A percentile compares a stretch with the other conserved stretches of the same genome.
These are phyloP conservation scores for Coelinius sp. DNA, from an alignment of 2,888 invertebrate species.

Conservation along the genomic window DNA sequence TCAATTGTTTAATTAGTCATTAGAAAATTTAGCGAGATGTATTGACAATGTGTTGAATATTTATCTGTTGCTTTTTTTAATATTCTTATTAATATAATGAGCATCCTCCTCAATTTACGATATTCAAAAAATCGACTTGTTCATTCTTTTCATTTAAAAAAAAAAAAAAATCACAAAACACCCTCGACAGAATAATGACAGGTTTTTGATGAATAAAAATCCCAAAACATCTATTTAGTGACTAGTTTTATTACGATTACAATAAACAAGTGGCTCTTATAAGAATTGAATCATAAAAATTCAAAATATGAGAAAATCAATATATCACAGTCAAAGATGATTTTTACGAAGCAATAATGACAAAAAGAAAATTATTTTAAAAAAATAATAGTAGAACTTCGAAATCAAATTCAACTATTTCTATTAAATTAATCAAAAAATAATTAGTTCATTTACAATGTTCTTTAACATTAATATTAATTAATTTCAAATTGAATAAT, in stretches of 20 bases:
- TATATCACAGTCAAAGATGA: conserved; percentile 30
- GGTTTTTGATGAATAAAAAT: neutral
- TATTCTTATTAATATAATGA: no score
- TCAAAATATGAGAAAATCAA: conserved; percentile 2
- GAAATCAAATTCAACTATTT: neutral
- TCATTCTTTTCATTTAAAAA: no score
- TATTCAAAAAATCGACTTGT: no score
- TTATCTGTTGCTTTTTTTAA: neutral
- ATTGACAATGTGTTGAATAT: neutral
- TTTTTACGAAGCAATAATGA: conserved; percentile 10
- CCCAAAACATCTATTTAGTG: conserved; percentile 4
- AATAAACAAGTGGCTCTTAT: conserved; percentile 8
- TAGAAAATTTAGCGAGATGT: neutral
- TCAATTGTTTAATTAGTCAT: neutral
- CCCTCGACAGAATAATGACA: no score
- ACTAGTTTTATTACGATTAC: conserved; percentile 25
- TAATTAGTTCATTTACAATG: neutral
- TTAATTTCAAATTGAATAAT: neutral
- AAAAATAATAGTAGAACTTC: neutral
- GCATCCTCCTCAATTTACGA: no score
- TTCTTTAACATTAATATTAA: neutral
- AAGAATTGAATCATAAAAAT: conserved; percentile 21
- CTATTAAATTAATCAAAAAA: neutral
- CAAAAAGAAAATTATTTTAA: neutral
- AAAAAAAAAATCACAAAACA: no score